phyloP scores from a whole-genome alignment of 2,888 invertebrate species.

The Panopea generosa region DNA sequence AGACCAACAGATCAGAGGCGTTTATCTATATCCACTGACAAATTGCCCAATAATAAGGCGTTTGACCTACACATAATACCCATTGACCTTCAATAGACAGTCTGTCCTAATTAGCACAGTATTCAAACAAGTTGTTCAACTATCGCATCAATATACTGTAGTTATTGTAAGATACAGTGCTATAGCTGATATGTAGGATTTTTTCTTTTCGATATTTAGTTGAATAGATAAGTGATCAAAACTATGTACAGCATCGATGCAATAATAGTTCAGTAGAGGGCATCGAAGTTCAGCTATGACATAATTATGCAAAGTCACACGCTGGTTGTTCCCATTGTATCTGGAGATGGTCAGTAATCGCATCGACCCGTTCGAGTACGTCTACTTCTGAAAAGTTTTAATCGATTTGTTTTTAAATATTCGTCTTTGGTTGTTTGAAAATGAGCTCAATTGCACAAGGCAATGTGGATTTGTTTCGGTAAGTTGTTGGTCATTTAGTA shows the following conservation, averaged over 20 bases:
- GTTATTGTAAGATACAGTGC: no score
- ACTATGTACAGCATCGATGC: slow-evolving; percentile 18
- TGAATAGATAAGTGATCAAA: slow-evolving; percentile 21
- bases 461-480: no score
- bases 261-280: slow-evolving; percentile 23
- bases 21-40: slow-evolving; percentile 30
- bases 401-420: no score
- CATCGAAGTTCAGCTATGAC: slow-evolving; percentile 38
- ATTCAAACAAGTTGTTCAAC: no score
- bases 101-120: not conserved
- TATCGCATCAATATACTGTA: no score
- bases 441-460: no score
- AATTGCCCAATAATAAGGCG: slow-evolving; percentile 36
- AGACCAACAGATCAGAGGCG: slow-evolving; percentile 17
- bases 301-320: slow-evolving; percentile 41
- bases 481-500: no score
- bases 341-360: no score
- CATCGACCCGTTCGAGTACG: no score
- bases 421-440: no score
- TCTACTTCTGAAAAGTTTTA: no score
- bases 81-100: slow-evolving; percentile 15
- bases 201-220: not conserved
- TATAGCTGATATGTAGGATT: no score
- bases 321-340: not conserved
- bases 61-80: slow-evolving; percentile 23